These are phyloP conservation scores for Malachius bipustulatus DNA, from an alignment of 2,888 invertebrate species.

Conservation along the genomic window DNA sequence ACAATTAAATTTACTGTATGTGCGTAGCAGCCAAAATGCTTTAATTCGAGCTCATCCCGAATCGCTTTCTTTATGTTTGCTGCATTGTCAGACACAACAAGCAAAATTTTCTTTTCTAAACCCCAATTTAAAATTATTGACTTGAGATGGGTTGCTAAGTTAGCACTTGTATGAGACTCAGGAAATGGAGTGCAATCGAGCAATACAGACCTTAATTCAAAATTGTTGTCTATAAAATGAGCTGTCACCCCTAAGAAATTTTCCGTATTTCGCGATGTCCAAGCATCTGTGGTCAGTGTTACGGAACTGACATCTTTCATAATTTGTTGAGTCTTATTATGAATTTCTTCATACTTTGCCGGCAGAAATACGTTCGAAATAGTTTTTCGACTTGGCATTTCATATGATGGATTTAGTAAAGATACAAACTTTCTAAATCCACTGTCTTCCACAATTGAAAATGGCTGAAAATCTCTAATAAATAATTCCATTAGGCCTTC, in stretches of 20 bases:
- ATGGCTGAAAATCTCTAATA: constrained; percentile 15
- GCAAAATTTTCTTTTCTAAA: constrained; percentile 13
- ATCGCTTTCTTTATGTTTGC: constrained; percentile 23
- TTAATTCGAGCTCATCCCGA: constrained; percentile 15
- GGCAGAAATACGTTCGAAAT: constrained; percentile 15
- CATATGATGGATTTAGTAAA: constrained; percentile 15
- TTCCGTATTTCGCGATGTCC: constrained; percentile 19
- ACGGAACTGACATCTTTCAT: constrained; percentile 11
- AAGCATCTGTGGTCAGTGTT: constrained; percentile 20
- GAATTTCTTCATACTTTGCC: constrained; percentile 10
- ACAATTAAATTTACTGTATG: constrained; percentile 22
- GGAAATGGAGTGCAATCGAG: constrained; percentile 11
- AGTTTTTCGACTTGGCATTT: constrained; percentile 15
- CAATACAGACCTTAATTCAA: constrained; percentile 15
- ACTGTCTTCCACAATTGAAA: constrained; percentile 16
- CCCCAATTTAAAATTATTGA: constrained; percentile 11
- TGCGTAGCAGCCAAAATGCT: constrained; percentile 23
- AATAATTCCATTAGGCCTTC: constrained; percentile 21
- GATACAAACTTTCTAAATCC: constrained; percentile 14
- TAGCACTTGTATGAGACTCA: constrained; percentile 13
- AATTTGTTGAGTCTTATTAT: constrained; percentile 8
- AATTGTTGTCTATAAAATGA: constrained; percentile 16
- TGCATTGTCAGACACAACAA: constrained; percentile 19
- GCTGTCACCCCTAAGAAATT: constrained; percentile 16
- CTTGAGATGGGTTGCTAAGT: constrained; percentile 13